Evolutionary conservation across 2,113 vertebrate genomes (phyloP).

Genomic region (Procapra przewalskii): DNA sequence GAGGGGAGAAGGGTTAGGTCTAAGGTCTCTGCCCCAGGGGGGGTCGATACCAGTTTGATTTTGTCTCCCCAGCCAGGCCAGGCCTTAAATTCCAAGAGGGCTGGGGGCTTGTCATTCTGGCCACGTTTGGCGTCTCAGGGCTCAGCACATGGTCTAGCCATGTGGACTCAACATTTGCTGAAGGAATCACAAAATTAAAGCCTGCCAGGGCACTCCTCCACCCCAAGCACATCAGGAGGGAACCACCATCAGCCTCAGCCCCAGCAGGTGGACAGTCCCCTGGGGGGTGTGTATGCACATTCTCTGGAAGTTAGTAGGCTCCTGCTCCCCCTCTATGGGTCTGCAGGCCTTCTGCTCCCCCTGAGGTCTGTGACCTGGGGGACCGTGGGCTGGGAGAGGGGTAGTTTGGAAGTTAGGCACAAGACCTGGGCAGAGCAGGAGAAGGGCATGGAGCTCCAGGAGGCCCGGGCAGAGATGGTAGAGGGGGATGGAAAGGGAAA

Average conservation of each 20-base stretch:
- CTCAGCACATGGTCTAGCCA: background rate
- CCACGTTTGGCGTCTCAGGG: background rate
- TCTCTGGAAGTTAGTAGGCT: background rate
- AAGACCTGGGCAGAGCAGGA: background rate
- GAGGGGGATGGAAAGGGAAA: background rate
- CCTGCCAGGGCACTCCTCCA: background rate
- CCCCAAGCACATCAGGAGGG: background rate
- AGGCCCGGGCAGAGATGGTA: background rate
- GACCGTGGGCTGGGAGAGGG: background rate
- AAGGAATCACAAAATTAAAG: background rate
- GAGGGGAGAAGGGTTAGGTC: background rate
- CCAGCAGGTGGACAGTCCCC: background rate
- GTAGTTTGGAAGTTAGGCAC: background rate
- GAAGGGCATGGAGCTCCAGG: too few relatives aligned
- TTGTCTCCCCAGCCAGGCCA: background rate
- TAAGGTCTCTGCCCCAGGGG: background rate
- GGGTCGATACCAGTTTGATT: background rate
- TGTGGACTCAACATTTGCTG: background rate
- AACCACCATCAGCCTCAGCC: background rate
- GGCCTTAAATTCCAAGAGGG: background rate
- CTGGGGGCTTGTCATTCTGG: background rate
- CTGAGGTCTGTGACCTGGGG: background rate
- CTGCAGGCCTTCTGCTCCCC: background rate
- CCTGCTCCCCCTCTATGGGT: too few relatives aligned
- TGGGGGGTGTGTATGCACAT: background rate